Base-by-base conservation (phyloP, 2,888 invertebrate species). In the Gastrophysa polygoni region DNA sequence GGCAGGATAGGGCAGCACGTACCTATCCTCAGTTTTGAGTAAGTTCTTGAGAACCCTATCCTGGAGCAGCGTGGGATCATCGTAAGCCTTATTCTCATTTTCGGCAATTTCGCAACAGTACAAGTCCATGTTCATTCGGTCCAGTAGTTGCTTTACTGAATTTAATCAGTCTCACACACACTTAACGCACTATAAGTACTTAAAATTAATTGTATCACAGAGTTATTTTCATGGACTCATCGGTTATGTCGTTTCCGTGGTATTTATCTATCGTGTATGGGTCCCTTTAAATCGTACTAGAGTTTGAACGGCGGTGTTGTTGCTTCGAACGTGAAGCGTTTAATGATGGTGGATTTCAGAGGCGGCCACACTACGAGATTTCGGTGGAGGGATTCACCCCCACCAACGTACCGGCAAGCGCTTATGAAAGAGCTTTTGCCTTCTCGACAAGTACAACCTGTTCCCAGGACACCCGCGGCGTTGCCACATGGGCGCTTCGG, bases 11-110 rank as follows among this genome's bases (percentile, higher is more conserved):
- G 88, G 87, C 72, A 91, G 87, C 69, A 90, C 88, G 83, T 92
- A 93, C 78, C 90, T 88, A 81, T 94, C 93, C 85, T 96, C 96
- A 57, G 89, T 89, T 77, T 89, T 89, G 75, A 96, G 86, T 75
- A 96, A 86, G 84, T 92, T 92, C 80, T 88, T 87, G 71, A 95
- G 85, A 78, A 93, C 93, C 75, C 93, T 87, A 57, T 71, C 91
- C 68, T 88, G 86, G 74, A 91, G 83, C 74, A 94, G 86, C 73
- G 87, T 89, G 56, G 91, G 91, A 84, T 95, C 95, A 66, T 86
- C 75, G 70, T 80, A 78, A 50, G 82, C 81, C 70, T 73, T 74
- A 65, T 75, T 77, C 69, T 80, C 80, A 63, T 73, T 75, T 64
- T 77, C 73, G 59, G 76, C 59, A 24, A 70, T 67, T 75, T 81